Evolutionary conservation across 2,113 vertebrate species (phyloP).

Genomic region (Aegithalos caudatus): DNA sequence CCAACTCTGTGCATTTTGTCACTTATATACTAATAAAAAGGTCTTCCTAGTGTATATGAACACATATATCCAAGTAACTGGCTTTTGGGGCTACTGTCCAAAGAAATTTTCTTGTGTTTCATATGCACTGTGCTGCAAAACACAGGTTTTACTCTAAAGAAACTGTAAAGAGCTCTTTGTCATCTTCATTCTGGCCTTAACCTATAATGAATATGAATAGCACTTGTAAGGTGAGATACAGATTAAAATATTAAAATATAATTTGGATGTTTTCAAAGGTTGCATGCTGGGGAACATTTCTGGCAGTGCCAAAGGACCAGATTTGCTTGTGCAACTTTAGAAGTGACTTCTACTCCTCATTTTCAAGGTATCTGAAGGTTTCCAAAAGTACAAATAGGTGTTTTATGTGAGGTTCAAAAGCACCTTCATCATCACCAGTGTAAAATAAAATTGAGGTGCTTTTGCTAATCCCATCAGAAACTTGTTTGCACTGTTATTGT

Average conservation of each 20-base stretch:
- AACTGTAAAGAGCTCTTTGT: background rate
- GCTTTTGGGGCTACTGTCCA: conserved; percentile 9
- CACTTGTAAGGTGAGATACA: conserved; percentile 33
- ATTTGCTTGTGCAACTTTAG: conserved; percentile 16
- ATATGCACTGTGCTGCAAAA: background rate
- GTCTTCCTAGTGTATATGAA: background rate
- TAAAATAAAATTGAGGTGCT: background rate
- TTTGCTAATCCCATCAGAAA: background rate
- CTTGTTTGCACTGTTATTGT: background rate
- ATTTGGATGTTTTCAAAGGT: conserved; percentile 20
- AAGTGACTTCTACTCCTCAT: background rate
- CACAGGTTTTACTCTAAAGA: conserved; percentile 2
- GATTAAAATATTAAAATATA: conserved; percentile 42
- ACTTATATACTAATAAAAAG: conserved; percentile 27
- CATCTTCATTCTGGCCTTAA: conserved; percentile 36
- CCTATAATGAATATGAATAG: conserved; percentile 52
- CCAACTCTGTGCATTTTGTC: conserved; percentile 30
- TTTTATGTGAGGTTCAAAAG: conserved; percentile 12
- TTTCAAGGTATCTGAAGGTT: background rate
- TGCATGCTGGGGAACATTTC: conserved; percentile 9
- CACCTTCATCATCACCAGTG: background rate
- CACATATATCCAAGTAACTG: background rate
- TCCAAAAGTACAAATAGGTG: background rate
- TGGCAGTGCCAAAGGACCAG: background rate
- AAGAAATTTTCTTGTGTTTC: conserved; percentile 16